Evolutionary conservation across 2,888 invertebrate species (phyloP), one percentile per base, ranked within the genome.

Genomic region (Drosophila tanythrix): DNA sequence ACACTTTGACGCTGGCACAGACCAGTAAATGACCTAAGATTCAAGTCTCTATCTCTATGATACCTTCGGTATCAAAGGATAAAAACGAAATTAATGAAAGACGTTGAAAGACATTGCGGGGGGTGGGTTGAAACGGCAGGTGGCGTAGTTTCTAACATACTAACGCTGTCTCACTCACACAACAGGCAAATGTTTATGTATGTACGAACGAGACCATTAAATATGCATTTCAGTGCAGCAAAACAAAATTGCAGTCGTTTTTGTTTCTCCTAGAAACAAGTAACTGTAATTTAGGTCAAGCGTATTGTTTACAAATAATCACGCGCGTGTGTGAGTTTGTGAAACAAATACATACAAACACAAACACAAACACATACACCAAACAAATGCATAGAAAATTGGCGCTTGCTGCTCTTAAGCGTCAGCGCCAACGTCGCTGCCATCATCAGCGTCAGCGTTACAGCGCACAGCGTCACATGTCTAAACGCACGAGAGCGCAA

Each of bases 281-380:
- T 88, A 90, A 88, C 89, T 78, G 82, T 80, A 82, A 82, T 82
- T 92, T 93, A 92, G 92, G 92, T 93, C 92, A 92, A 93, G 92
- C 92, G 91, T 92, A 92, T 92, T 93, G 92, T 92, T 92, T 92
- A 92, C 91, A 90, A 92, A 91, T 90, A 91, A 90, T 87, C 85
- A 84, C 77, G 77, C 75, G 70, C 76, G 55, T 87, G 67, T 81
- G 53, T 52, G 40, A 21, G 60, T 60, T 64, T 74, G 70, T 66
- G 66, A 68, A 63, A 68, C 8, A 58, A 15, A 46, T 33, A 62
- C 38, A 67, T 31, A 36, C 27, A 61, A 25, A 43, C 35, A 60
- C 7, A 57, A 51, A 70, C 13, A 48, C 21, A 50, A n/a, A 48
- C 25, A 62, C 31, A 69, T 4, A 66, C 51, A 74, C 40, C n/a